Base-by-base conservation (phyloP, 2,797 vertebrate genomes). In the Coracias cyanogaster region DNA sequence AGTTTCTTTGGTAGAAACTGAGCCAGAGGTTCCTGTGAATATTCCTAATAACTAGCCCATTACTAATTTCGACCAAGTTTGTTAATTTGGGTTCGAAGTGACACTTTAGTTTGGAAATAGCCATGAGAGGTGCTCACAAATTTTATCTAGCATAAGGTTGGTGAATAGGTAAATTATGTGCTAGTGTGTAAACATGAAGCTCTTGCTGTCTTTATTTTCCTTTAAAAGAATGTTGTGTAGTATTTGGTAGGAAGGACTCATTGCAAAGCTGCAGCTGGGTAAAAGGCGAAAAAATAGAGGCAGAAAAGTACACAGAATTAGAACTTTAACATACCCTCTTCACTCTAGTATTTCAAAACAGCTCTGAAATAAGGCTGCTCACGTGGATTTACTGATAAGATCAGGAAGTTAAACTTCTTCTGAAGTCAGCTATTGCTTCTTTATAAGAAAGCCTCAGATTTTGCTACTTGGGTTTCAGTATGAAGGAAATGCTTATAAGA, bases 401-500 rank as follows among this genome's bases (percentile, higher is more conserved):
- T 90, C 70, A 79, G 41, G 15, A 77, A 89, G 74, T 8, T 73
- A 62, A 90, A 93, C 70, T 94, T 97, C 86, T 92, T 80, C 78
- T 86, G 46, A 86, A 82, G 78, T 90, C 81, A 92, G 81, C 71
- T 80, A 76, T 49, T 90, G 60, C 70, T 92, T 82, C 80, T 95
- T 94, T 72, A 62, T 22, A 81, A 90, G 76, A 95, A 91, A 93
- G 71, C 49, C 51, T 65, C 52, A 89, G 81, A 91, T 85, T 92
- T 93, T 90, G 37, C 48, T 85, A 41, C 67, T 93, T 81, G 37
- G 29, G 19, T 77, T 95, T 93, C 55, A 71, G 46, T 77, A 81
- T 57, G 90, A 94, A 86, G 89, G 61, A 82, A 94, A 87, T 29
- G 43, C 55, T 90, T 87, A 24, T 84, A 89, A 80, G 76, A 94